Evolutionary conservation across 2,888 invertebrate species (phyloP), one percentile per base, ranked within the genome.

Genomic region (Brachyopa scutellaris): DNA sequence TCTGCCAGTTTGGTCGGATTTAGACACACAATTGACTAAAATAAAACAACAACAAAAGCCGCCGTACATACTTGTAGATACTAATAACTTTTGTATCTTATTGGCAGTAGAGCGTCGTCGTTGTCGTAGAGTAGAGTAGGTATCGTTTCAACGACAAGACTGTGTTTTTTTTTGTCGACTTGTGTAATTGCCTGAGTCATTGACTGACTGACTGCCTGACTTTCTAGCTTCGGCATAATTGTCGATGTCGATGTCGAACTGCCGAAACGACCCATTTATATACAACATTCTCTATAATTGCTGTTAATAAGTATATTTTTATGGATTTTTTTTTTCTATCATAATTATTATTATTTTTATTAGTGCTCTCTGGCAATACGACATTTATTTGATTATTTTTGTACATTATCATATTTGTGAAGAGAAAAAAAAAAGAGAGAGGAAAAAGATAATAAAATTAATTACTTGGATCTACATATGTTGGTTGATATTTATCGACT

Each of bases 211-310:
- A 31, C 21, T 72, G 49, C 53, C 72, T 67, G 67, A 42, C 31
- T 74, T 61, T 49, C 80, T 69, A 59, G 62, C 45, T 69, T 51
- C 57, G 38, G 17, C 55, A 61, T 26, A 57, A 69, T 47, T 57
- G 55, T 53, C 62, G 72, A 67, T 64, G 55, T 13, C 38, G 47
- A 69, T 49, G 66, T 74, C 55, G 64, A 80, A 79, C 66, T 40
- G 61, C 72, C 61, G 38, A 76, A 80, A 80, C 69, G 69, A 69
- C 51, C 74, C 42, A 80, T 80, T n/a, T n/a, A n/a, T 80, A 69
- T 76, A 76, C 76, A 74, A 80, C 66, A 67, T 79, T 79, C 55
- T 67, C 79, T 67, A 73, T 79, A 79, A 79, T 80, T 57, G 62
- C 74, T 80, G 74, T 80, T 80, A 69, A 80, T 80, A 80, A 76